These are phyloP conservation scores for Patella depressa DNA, from an alignment of 2,888 invertebrate genomes.

Conservation along the genomic window DNA sequence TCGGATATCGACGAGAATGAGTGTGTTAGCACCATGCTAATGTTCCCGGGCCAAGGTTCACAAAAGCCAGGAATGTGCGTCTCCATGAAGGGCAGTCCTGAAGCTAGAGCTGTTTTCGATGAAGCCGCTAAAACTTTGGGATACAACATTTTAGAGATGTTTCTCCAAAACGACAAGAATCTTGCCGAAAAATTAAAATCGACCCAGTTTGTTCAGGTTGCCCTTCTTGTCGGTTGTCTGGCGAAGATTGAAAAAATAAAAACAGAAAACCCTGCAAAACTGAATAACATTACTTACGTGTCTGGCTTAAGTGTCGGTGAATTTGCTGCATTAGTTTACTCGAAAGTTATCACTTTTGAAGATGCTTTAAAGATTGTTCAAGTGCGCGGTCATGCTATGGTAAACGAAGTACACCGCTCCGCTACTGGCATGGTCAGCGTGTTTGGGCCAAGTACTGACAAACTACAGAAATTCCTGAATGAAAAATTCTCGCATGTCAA, in stretches of 20 bases:
- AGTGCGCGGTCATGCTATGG: conserved; percentile 17
- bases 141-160: not conserved
- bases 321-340: conserved; percentile 20
- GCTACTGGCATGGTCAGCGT: conserved; percentile 24
- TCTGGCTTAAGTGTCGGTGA: conserved; percentile 24
- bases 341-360: conserved; percentile 19
- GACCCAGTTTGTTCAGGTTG: conserved; percentile 7
- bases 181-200: not conserved
- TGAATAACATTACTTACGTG: conserved; percentile 15
- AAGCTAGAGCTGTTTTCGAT: not conserved
- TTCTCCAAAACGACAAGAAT: not conserved
- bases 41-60: conserved; percentile 3
- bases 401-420: conserved; percentile 15
- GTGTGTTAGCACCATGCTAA: not conserved
- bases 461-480: not conserved
- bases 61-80: conserved; percentile 2
- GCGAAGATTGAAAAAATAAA: conserved; percentile 18
- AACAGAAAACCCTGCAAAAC: conserved; percentile 1
- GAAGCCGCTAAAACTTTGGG: not conserved
- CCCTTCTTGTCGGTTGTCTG: conserved; percentile 16
- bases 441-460: conserved; percentile 13
- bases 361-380: conserved; percentile 18
- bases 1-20: not conserved
- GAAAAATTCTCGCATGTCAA: not conserved
- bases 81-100: not conserved